These are phyloP conservation scores for Macquaria ambigua DNA, from an alignment of 2,113 vertebrate genomes.

Conservation along the genomic window DNA sequence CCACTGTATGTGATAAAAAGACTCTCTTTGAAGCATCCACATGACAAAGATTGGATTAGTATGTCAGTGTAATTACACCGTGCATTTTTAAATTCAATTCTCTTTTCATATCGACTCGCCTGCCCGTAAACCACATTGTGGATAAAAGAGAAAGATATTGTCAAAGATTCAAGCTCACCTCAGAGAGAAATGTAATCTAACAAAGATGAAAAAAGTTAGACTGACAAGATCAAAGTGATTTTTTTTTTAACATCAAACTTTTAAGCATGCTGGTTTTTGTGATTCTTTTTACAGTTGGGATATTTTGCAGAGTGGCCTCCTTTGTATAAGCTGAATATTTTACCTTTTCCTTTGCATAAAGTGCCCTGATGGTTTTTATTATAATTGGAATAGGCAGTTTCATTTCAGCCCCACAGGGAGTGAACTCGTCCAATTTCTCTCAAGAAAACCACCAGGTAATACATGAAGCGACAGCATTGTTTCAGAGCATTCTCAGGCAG, in stretches of 20 bases:
- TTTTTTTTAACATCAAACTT: slow-evolving; percentile 38
- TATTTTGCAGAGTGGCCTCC: slow-evolving; percentile 1
- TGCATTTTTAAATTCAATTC: slow-evolving; percentile 47
- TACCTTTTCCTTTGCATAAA: slow-evolving; percentile 36
- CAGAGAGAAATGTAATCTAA: slow-evolving; percentile 47
- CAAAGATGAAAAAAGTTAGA: slow-evolving; percentile 52
- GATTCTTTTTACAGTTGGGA: slow-evolving; percentile 20
- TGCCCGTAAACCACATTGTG: slow-evolving; percentile 22
- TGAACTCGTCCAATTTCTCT: slow-evolving; percentile 46
- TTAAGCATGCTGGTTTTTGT: slow-evolving; percentile 13
- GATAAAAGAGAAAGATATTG: slow-evolving; percentile 60
- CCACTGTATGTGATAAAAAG: slow-evolving; percentile 3
- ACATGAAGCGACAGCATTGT: slow-evolving; percentile 53
- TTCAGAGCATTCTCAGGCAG: slow-evolving; percentile 17
- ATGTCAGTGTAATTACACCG: slow-evolving; percentile 45
- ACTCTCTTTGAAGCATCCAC: slow-evolving; percentile 32
- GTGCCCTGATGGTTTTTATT: slow-evolving; percentile 53
- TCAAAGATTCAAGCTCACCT: slow-evolving; percentile 41
- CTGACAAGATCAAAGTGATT: slow-evolving; percentile 51
- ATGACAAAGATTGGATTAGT: slow-evolving; percentile 33
- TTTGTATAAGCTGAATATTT: slow-evolving; percentile 37
- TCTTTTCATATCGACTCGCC: slow-evolving; percentile 37
- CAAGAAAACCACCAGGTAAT: slow-evolving; percentile 46
- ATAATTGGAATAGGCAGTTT: slow-evolving; percentile 61
- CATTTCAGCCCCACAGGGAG: slow-evolving; percentile 53